Evolutionary conservation across 2,113 vertebrate species (phyloP).

Genomic region (Pomatostomus ruficeps): DNA sequence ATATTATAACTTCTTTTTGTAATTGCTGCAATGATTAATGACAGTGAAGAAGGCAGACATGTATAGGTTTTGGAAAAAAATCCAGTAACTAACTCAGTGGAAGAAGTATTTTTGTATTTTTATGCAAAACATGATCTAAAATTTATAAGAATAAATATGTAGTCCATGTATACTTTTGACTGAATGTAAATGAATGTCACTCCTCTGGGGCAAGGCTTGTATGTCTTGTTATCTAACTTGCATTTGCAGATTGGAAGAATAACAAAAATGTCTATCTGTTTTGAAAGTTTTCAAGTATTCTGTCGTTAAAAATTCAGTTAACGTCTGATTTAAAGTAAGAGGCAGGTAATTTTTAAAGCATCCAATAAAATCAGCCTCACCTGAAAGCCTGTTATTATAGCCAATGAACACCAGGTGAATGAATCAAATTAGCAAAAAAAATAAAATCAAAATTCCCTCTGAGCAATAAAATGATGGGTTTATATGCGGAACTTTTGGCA

Average conservation of each 20-base stretch:
- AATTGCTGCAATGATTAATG: background rate
- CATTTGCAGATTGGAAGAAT: background rate
- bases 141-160: slow-evolving; percentile 4
- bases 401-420: background rate
- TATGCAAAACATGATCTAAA: slow-evolving; percentile 25
- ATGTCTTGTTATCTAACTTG: background rate
- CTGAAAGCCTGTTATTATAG: background rate
- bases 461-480: background rate
- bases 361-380: background rate
- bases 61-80: slow-evolving; percentile 23
- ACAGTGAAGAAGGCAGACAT: background rate
- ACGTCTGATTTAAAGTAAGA: background rate
- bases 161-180: background rate
- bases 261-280: background rate
- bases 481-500: background rate
- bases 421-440: background rate
- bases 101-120: slow-evolving; percentile 22
- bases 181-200: background rate
- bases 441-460: background rate
- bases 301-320: background rate
- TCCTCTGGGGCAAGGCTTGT: background rate
- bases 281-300: background rate
- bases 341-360: background rate
- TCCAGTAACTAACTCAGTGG: background rate
- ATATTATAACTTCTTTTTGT: background rate